Evolutionary conservation across 92 coral and sea anemone genomes (phyloP).

Genomic region (Pocillopora grandis): DNA sequence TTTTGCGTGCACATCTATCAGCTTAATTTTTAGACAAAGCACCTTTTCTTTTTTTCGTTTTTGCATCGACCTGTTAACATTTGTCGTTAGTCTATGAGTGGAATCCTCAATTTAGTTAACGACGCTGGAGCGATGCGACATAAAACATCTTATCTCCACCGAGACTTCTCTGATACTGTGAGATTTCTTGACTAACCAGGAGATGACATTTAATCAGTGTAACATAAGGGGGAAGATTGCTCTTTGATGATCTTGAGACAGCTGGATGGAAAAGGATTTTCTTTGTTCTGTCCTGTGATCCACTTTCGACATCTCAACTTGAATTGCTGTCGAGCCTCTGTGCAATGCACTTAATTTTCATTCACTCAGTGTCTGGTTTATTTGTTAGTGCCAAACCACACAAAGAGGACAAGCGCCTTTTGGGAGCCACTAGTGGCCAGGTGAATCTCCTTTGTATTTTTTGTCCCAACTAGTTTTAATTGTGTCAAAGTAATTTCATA

Average conservation of each 20-base stretch:
- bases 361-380: too few relatives aligned
- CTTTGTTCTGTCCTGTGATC: too few relatives aligned
- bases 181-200: conserved; percentile 73
- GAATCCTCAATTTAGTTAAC: conserved; percentile 39
- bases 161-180: conserved; percentile 69
- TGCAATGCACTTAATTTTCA: too few relatives aligned
- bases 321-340: too few relatives aligned
- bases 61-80: conserved; percentile 7
- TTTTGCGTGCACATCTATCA: too few relatives aligned
- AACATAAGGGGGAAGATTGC: too few relatives aligned
- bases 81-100: conserved; percentile 8
- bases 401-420: conserved; percentile 79
- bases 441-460: conserved; percentile 25
- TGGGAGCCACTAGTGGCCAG: conserved; percentile 85
- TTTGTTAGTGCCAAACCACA: conserved; percentile 75
- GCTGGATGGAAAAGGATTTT: too few relatives aligned
- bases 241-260: too few relatives aligned
- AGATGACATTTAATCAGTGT: conserved; percentile 34
- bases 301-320: too few relatives aligned
- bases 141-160: conserved; percentile 74
- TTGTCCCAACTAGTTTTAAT: background rate
- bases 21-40: too few relatives aligned
- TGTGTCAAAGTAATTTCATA: too few relatives aligned
- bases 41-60: background rate
- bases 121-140: conserved; percentile 58